These are phyloP conservation scores for Oedothorax gibbosus DNA, from an alignment of 1,140 invertebrate genomes.

Conservation along the genomic window DNA sequence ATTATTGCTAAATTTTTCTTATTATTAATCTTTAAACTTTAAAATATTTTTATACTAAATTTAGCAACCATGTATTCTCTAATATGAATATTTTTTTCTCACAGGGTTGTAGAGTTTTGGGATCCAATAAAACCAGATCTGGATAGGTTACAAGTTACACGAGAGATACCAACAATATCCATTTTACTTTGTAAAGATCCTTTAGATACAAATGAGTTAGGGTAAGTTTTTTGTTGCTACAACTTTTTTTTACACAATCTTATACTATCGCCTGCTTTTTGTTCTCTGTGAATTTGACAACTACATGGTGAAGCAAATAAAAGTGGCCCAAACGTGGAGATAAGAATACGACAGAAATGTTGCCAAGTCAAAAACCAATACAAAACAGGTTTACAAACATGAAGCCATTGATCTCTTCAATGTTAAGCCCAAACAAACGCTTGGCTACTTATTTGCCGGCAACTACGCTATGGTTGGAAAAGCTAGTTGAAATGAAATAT, in stretches of 20 bases:
- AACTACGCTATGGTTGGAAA: no score
- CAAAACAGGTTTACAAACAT: no score
- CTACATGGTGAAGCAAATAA: no score
- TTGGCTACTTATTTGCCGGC: no score
- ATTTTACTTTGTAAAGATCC: conserved; percentile 69
- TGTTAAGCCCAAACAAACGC: no score
- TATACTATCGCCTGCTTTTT: neutral
- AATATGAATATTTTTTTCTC: conserved; percentile 64
- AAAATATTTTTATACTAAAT: neutral
- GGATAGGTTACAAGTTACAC: conserved; percentile 78
- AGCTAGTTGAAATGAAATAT: no score
- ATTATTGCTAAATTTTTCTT: neutral
- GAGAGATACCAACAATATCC: conserved; percentile 81
- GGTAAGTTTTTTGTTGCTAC: conserved; percentile 6
- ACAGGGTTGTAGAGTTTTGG: conserved; percentile 83
- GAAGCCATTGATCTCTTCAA: no score
- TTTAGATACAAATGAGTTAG: conserved; percentile 32
- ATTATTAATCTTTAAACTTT: neutral
- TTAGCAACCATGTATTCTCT: neutral
- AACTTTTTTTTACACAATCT: neutral
- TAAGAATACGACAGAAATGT: no score
- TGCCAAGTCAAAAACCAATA: no score
- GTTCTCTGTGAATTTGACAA: neutral
- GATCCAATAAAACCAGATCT: conserved; percentile 78
- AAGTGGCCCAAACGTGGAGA: no score